Evolutionary conservation across 2,113 vertebrate species (phyloP), one percentile per base, ranked within the genome.

Genomic region (Pelodiscus sinensis): DNA sequence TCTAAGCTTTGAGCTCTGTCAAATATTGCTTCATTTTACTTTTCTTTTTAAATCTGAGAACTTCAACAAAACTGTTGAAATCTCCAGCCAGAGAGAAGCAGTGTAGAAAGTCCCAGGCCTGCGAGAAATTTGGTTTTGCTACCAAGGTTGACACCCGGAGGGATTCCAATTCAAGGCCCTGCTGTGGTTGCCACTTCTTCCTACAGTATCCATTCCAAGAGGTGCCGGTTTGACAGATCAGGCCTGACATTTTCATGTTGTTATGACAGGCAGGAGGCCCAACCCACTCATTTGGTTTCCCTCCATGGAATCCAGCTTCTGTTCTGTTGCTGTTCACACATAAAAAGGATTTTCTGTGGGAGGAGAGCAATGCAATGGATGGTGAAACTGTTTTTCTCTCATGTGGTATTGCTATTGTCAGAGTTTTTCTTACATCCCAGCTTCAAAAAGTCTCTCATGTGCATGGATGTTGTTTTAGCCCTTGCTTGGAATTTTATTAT

Each of bases 11-110:
- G 31, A 71, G 65, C 9, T 51, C 77, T 96, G 87, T 87, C 86
- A 93, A 96, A 90, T 79, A 82, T 96, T 89, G 50, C 88, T 57
- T 87, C 90, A 87, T 95, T 96, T 96, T 95, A 88, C 90, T 96
- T 96, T 96, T 95, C 90, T 94, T 96, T 94, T 95, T 94, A 95
- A 82, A 81, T 92, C 82, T 84, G 86, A 93, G 92, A 94, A 75
- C 60, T 21, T 77, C 60, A 96, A 95, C 86, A 92, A 96, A 97
- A 90, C 91, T 95, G 93, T 93, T 85, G 90, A 87, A 94, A 92
- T 93, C 79, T 92, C 96, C 96, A 75, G 90, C 94, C 95, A 92
- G 65, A 94, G 38, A 50, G 22, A 85, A 82, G 82, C 83, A 91
- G 93, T 2, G 35, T 87, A 94, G 95, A 91, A 91, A 94, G n/a